Conservation (phyloP, 2,113 vertebrate genomes). For the Pelusios castaneus region DNA sequence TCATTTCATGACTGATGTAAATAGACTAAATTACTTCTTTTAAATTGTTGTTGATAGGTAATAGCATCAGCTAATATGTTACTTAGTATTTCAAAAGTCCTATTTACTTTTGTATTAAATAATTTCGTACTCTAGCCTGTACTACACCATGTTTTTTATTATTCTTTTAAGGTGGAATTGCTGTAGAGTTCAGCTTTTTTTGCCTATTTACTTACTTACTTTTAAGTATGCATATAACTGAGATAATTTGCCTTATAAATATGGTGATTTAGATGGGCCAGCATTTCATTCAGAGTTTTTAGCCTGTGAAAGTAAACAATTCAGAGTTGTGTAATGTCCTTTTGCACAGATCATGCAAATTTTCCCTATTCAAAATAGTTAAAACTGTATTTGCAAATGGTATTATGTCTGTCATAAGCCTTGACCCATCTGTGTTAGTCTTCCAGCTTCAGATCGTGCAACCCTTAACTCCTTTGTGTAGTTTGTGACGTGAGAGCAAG, state of each 20-base stretch:
- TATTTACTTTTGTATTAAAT: background rate
- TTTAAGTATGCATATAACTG: background rate
- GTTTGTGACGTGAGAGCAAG: background rate
- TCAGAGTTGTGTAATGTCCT: background rate
- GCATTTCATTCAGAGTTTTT: background rate
- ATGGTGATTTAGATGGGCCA: background rate
- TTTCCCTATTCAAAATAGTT: background rate
- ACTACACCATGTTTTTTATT: background rate
- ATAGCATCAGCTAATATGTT: background rate
- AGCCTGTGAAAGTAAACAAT: background rate
- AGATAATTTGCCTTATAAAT: background rate
- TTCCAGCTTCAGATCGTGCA: background rate
- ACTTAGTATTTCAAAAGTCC: background rate
- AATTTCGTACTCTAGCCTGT: background rate
- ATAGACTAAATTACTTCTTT: conserved; percentile 34
- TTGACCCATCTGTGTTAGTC: background rate
- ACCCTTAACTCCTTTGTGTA: rapidly evolving
- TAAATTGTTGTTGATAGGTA: background rate
- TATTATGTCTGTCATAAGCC: background rate
- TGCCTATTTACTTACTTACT: background rate
- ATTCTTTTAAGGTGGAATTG: background rate
- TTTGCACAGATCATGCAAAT: background rate
- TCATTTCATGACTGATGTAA: conserved; percentile 62
- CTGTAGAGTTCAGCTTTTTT: background rate
- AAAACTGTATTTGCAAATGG: background rate